phyloP scores from a whole-genome alignment of 2,113 vertebrate genomes.

The Phaethon lepturus region DNA sequence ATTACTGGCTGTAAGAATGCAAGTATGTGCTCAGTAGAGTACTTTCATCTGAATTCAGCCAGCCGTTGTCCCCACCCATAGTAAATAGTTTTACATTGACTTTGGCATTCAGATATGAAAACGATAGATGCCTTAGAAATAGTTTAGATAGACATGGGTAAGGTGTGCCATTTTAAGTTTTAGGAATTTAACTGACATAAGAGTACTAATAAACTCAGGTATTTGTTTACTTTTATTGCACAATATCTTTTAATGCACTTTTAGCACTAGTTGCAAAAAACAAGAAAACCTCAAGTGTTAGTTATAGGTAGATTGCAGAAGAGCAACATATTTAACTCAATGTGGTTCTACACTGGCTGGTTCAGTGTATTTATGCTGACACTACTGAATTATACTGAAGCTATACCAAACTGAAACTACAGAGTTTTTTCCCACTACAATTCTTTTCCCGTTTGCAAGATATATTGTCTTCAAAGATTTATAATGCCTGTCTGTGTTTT shows the following conservation, averaged over 20 bases:
- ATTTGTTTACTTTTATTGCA: slow-evolving; percentile 18
- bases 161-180: slow-evolving; percentile 31
- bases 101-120: slow-evolving; percentile 42
- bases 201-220: neutral
- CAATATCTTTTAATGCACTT: neutral
- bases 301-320: neutral
- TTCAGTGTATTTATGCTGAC: neutral
- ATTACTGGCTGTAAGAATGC: neutral
- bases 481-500: neutral
- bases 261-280: neutral
- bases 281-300: neutral
- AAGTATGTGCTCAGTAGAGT: neutral
- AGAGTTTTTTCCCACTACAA: neutral
- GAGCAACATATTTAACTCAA: neutral
- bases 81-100: slow-evolving; percentile 50
- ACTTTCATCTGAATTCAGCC: neutral
- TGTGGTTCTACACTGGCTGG: neutral
- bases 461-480: neutral
- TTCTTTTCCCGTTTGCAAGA: neutral
- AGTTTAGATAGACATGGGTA: neutral
- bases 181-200: slow-evolving; percentile 7
- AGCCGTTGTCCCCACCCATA: slow-evolving; percentile 23
- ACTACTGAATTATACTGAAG: neutral
- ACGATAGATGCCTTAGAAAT: neutral
- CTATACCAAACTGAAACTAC: neutral